phyloP scores from a whole-genome alignment of 2,888 invertebrate genomes.

The Epirrhoe alternata region DNA sequence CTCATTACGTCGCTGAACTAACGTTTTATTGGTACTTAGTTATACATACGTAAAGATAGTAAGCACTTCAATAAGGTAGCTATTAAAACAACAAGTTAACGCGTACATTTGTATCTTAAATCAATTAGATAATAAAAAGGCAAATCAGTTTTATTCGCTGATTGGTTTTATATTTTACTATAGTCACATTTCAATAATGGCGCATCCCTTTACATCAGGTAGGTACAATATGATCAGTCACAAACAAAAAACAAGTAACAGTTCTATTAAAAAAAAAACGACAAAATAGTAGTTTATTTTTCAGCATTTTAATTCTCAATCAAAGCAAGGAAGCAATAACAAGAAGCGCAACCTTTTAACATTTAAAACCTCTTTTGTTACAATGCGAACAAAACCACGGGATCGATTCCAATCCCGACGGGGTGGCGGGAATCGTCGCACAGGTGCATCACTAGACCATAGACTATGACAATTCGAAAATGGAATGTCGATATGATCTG shows the following conservation, averaged over 20 bases:
- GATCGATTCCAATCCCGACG: slow-evolving; percentile 64
- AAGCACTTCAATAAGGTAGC: too few species aligned
- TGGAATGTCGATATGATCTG: slow-evolving; percentile 63
- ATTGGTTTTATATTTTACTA: too few species aligned
- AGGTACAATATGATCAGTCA: neutral
- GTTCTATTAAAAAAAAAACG: neutral
- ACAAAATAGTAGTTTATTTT: slow-evolving; percentile 1
- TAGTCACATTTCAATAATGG: too few species aligned
- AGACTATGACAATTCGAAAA: slow-evolving; percentile 57
- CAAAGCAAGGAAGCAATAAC: slow-evolving; percentile 35
- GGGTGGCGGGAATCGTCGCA: slow-evolving; percentile 55
- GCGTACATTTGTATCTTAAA: too few species aligned
- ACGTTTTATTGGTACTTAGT: too few species aligned
- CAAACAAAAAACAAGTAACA: neutral
- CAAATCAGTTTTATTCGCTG: too few species aligned
- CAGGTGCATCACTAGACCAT: slow-evolving; percentile 57
- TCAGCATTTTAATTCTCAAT: slow-evolving; percentile 18
- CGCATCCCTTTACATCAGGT: too few species aligned
- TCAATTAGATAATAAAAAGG: too few species aligned
- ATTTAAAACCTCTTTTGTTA: slow-evolving; percentile 35
- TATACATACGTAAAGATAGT: too few species aligned
- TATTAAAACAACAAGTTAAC: too few species aligned
- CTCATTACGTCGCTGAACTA: too few species aligned
- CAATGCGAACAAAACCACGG: slow-evolving; percentile 39
- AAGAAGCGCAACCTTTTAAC: slow-evolving; percentile 31